Percentiles rank a stretch among this genome's conserved stretches.
These are phyloP conservation scores for Byasa hedistus DNA, from an alignment of 2,888 invertebrate genomes.

Conservation along the genomic window DNA sequence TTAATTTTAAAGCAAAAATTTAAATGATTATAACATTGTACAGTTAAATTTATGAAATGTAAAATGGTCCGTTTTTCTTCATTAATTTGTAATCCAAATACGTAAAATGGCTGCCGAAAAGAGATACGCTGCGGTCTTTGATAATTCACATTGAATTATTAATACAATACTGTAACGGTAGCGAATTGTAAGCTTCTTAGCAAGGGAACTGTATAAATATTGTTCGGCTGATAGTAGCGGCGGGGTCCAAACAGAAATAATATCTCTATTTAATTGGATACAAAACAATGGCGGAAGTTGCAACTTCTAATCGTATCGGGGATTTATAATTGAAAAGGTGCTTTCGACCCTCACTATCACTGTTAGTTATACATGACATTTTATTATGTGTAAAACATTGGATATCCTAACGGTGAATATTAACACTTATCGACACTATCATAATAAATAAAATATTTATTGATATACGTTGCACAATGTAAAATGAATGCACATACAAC, in stretches of 20 bases:
- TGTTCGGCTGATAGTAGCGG: constrained; percentile 37
- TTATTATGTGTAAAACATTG: no score
- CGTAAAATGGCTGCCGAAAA: constrained; percentile 62
- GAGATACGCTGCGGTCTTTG: constrained; percentile 58
- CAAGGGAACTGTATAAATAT: constrained; percentile 63
- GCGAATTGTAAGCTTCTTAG: constrained; percentile 75
- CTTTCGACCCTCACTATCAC: background rate
- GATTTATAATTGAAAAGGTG: constrained; percentile 8
- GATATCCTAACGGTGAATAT: no score
- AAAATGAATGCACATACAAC: no score
- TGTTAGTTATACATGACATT: no score
- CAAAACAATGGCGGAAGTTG: constrained; percentile 13
- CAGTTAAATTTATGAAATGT: no score
- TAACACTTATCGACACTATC: no score
- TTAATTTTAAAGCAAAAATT: no score
- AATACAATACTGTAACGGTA: constrained; percentile 66
- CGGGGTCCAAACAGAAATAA: constrained; percentile 32
- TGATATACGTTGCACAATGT: no score
- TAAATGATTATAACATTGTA: no score
- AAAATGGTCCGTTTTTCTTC: background rate
- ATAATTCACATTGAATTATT: constrained; percentile 71
- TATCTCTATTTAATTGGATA: constrained; percentile 23
- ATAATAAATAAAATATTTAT: no score
- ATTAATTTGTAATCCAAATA: constrained; percentile 41
- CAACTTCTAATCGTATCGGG: constrained; percentile 6